Evolutionary conservation across 1,140 invertebrate species (phyloP), one percentile per base, ranked within the genome.

Genomic region (Euschistus heros): DNA sequence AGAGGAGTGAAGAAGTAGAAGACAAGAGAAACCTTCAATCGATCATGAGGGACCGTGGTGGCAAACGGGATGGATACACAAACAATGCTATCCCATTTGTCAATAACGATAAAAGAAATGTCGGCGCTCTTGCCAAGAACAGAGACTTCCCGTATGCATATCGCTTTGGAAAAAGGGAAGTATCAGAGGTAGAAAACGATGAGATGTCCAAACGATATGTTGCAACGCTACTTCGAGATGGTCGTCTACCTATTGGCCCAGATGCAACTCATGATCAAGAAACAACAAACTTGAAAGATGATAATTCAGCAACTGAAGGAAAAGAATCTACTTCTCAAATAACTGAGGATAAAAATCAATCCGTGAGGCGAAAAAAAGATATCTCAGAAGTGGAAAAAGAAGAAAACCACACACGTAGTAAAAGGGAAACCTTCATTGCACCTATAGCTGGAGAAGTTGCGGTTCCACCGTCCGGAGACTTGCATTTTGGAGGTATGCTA

Each of bases 11-110:
- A 50, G 67, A 68, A 7, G 59, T 50, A 5, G 66, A 67, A 13
- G 67, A 69, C 13, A 72, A 71, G 47, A 66, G 70, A 44, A 69
- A 72, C 63, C 17, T 72, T 20, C 68, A 67, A 18, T 69, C 70
- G 0, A 50, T 72, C 14, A 50, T 68, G 8, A 67, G 70, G 42
- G 70, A 69, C 65, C 55, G 70, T 20, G 50, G 63, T 24, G 68
- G 67, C 13, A 73, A 72, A 70, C 52, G 71, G 7, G 64, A 69
- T 15, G 54, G 57, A 44, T 55, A 66, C 22, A 61, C 44, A n/a
- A 68, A 66, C 50, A 62, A 64, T n/a, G 67, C 65, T 8, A 67
- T 67, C 15, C 67, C 67, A 2, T 65, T 67, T 37, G 64, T 63
- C 3, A 64, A 61, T 18, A 24, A 22, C 15, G 65, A 69, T 20